Evolutionary conservation across 92 coral and sea anemone species (phyloP).

Genomic region (Palythoa grandis): DNA sequence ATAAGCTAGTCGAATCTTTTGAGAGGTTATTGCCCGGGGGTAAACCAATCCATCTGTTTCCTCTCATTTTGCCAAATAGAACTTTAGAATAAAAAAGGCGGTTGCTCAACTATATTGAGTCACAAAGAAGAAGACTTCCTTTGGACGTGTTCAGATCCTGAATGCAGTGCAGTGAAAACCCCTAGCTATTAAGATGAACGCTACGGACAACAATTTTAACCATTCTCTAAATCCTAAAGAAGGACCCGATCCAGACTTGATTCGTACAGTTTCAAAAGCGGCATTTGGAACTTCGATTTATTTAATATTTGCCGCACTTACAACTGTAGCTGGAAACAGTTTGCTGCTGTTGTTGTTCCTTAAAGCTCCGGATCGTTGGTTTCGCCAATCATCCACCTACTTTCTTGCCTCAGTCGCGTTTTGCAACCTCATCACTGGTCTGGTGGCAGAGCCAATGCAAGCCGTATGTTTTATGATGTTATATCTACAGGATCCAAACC

Average conservation of each 20-base stretch:
- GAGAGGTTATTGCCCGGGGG: slow-evolving; percentile 9
- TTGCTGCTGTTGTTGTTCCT: slow-evolving; percentile 20
- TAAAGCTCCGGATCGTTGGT: slow-evolving; percentile 29
- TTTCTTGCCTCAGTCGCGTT: slow-evolving; percentile 28
- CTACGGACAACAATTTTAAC: background rate
- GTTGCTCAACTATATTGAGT: background rate
- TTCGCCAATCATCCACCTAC: slow-evolving; percentile 28
- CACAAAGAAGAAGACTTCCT: slow-evolving; percentile 4
- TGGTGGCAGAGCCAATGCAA: slow-evolving; percentile 24
- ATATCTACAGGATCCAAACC: slow-evolving; percentile 12
- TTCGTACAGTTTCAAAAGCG: slow-evolving; percentile 15
- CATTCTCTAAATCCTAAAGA: background rate
- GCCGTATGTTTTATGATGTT: slow-evolving; percentile 39
- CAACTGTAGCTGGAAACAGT: slow-evolving; percentile 20
- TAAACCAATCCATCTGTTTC: background rate
- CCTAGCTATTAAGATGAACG: background rate
- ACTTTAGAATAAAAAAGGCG: background rate
- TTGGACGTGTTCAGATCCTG: background rate
- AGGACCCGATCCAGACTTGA: slow-evolving; percentile 28
- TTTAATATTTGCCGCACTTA: background rate
- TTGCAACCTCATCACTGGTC: slow-evolving; percentile 31
- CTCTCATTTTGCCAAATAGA: background rate
- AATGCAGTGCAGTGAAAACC: background rate
- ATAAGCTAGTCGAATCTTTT: background rate
- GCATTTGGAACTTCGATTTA: slow-evolving; percentile 40